phyloP scores from a whole-genome alignment of 2,797 vertebrate genomes.

The Arctocebus calabarensis region DNA sequence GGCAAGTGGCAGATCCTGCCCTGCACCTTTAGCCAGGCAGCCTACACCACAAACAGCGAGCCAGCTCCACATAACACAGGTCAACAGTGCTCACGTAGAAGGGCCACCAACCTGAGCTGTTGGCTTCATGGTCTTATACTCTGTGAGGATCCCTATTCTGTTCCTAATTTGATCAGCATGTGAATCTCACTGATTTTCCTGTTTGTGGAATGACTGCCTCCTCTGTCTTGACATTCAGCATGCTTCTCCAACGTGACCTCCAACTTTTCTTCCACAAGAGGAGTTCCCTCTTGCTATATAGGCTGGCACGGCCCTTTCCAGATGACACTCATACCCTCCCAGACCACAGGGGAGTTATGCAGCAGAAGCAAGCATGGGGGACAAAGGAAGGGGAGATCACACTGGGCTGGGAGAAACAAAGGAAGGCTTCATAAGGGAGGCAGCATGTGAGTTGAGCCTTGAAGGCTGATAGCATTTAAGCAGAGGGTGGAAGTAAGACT shows the following conservation, averaged over 20 bases:
- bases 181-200: not conserved
- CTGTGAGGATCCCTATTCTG: not conserved
- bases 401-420: not conserved
- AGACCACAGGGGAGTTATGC: not conserved
- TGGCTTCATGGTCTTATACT: not conserved
- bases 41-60: not conserved
- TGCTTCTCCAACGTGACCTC: not conserved
- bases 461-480: not conserved
- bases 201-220: not conserved
- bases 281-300: not conserved
- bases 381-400: not conserved
- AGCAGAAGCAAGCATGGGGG: not conserved
- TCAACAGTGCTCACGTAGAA: not conserved
- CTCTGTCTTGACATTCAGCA: not conserved
- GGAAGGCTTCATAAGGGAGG: not conserved
- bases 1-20: not conserved
- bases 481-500: not conserved
- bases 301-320: not conserved
- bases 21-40: not conserved
- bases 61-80: not conserved
- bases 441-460: not conserved
- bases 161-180: not conserved
- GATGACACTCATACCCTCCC: not conserved
- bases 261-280: constrained; percentile 53
- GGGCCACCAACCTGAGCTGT: not conserved